Percentiles rank a stretch among this genome's conserved stretches.
Conservation (phyloP, 1,140 invertebrate species). For the Stegodyphus dumicola region DNA sequence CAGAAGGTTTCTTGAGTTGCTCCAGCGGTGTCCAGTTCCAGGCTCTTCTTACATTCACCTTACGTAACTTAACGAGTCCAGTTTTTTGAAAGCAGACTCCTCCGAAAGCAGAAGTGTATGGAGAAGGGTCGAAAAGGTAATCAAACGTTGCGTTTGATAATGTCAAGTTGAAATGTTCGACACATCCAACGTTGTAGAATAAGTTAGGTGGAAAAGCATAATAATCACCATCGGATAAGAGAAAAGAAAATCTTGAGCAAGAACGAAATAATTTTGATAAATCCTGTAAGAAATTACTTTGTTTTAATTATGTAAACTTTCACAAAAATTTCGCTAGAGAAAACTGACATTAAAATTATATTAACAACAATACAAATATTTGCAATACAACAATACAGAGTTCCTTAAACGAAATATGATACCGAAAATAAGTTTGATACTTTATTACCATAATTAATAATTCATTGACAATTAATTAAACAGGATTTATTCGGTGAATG, state of each 20-base stretch:
- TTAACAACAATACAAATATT: too few species aligned
- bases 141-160: conserved; percentile 40
- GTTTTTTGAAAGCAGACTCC: neutral
- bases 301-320: too few species aligned
- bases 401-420: too few species aligned
- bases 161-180: conserved; percentile 11
- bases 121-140: conserved; percentile 23
- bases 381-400: too few species aligned
- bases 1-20: neutral
- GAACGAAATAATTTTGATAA: conserved; percentile 4
- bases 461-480: too few species aligned
- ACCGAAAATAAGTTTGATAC: too few species aligned
- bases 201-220: conserved; percentile 22
- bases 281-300: too few species aligned
- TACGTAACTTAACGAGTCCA: neutral
- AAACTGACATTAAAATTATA: too few species aligned
- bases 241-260: conserved; percentile 26
- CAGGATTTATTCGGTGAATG: too few species aligned
- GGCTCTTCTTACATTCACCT: neutral
- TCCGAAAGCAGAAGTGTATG: conserved; percentile 13
- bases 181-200: conserved; percentile 4
- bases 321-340: too few species aligned
- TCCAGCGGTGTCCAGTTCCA: conserved; percentile 40
- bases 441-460: too few species aligned
- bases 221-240: neutral